Base-by-base conservation (phyloP, 2,888 invertebrate genomes). In the Leptinotarsa peninsularis region DNA sequence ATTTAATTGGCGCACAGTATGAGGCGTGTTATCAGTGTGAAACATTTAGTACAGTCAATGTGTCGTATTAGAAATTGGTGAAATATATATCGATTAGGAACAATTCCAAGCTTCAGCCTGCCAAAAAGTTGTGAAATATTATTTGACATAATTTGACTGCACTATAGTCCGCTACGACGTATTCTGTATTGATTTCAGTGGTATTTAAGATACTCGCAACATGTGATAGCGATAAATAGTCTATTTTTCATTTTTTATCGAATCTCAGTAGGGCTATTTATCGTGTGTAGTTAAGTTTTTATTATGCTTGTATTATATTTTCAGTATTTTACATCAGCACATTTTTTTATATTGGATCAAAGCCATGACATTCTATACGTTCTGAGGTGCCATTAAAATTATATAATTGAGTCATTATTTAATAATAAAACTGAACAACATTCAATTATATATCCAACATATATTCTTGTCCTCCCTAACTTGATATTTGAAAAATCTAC, bases 181-280 rank as follows among this genome's bases (percentile, higher is more conserved):
- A 63, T 33, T 63, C 17, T 43, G 76, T 76, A 76, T 60, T 73
- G 70, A 76, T 54, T 70, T 83, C 83, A 79, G 82, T 83, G 81
- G 83, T 81, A 76, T 81, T 81, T 83, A 81, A 82, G 81, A 87
- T 87, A 87, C 87, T 87, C 86, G 85, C 86, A 84, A 86, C 83
- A 83, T 87, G 87, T 87, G 87, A 87, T 87, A 87, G 82, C 83
- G 83, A 82, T 84, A 83, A 84, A 85, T 83, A 82, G 83, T 81
- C 80, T 73, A 60, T 74, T 73, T 75, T 76, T 69, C 71, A 66
- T 74, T 79, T 75, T 79, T 80, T 77, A 73, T 77, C 58, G 81
- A 81, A 83, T 82, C 80, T 84, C 81, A 60, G 43, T 63, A 71
- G 73, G 78, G 79, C 82, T 81, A 81, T 84, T 83, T 82, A 80